Percentiles rank a stretch among this genome's conserved stretches.
Evolutionary conservation across 2,797 vertebrate genomes (phyloP).

Genomic region (Benthosema pterotum): DNA sequence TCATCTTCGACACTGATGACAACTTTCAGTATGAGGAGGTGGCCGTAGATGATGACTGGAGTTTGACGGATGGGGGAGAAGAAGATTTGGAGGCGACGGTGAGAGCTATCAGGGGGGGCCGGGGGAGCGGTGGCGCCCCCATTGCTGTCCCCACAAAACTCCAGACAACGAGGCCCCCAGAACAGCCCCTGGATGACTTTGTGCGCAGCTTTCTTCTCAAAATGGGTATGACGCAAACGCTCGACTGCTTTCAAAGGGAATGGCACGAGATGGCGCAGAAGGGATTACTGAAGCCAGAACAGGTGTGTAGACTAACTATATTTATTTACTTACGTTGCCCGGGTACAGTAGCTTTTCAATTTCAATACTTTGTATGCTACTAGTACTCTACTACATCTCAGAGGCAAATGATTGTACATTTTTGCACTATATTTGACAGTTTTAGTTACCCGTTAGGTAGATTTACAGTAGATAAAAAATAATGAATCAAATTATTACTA

Average conservation of each 20-base stretch:
- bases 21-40: slow-evolving; percentile 81
- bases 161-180: slow-evolving; percentile 32
- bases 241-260: slow-evolving; percentile 91
- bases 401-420: too few relatives aligned
- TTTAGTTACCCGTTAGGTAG: too few relatives aligned
- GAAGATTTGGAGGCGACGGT: slow-evolving; percentile 80
- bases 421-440: too few relatives aligned
- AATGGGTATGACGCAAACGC: slow-evolving; percentile 87
- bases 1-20: slow-evolving; percentile 46
- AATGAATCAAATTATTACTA: too few relatives aligned
- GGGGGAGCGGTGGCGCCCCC: slow-evolving; percentile 55
- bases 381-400: too few relatives aligned
- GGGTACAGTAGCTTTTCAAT: too few relatives aligned
- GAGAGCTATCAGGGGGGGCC: slow-evolving; percentile 66
- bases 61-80: slow-evolving; percentile 76
- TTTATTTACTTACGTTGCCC: too few relatives aligned
- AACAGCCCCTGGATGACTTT: slow-evolving; percentile 82
- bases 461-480: too few relatives aligned
- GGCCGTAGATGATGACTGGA: slow-evolving; percentile 72
- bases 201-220: slow-evolving; percentile 88
- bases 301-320: not conserved
- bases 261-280: slow-evolving; percentile 87
- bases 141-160: not conserved
- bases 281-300: slow-evolving; percentile 63
- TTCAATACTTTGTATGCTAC: too few relatives aligned